Base-by-base conservation (phyloP, 2,113 vertebrate genomes). In the Nycticebus coucang region DNA sequence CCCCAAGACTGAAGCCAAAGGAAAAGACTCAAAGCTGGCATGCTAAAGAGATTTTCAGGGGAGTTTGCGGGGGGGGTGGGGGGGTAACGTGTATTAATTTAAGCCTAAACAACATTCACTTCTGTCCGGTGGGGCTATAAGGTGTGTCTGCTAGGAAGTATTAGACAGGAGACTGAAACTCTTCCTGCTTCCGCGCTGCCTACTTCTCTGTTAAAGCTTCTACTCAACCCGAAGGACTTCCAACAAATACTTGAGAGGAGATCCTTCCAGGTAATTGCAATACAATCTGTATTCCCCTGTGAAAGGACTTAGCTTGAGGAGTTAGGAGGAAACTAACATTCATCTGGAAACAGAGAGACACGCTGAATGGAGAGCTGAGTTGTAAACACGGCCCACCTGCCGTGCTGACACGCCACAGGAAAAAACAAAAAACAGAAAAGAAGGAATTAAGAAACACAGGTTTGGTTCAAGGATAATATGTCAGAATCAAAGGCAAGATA, bases 201-300 rank as follows among this genome's bases (percentile, higher is more conserved):
- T 69, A 79, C 66, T 92, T 88, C 19, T 28, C 53, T 72, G 7
- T 90, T 74, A 92, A 96, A 97, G 79, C 15, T 13, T 50, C 80
- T 87, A 21, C n/a, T 90, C 30, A 37, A 57, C 35, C 50, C 74
- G 75, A 91, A 60, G 18, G 35, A 64, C 15, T 86, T 81, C 85
- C 71, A 91, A 60, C 37, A 93, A 75, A 78, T 50, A 64, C n/a
- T 91, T 74, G 66, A 86, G 35, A 35, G 22, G 68, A 85, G 68
- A 90, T 62, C 60, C 78, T 92, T 97, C 84, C 87, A 97, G 64
- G 81, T 96, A 93, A 88, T 79, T 96, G 45, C 55, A 89, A 68
- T 45, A 94, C 57, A 95, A 95, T 77, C 66, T 84, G 30, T 80
- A 84, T 45, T 84, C 57, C 85, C 87, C 80, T 94, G 77, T 35